Conservation (phyloP, 2,113 vertebrate genomes). For the Eurypyga helias region DNA sequence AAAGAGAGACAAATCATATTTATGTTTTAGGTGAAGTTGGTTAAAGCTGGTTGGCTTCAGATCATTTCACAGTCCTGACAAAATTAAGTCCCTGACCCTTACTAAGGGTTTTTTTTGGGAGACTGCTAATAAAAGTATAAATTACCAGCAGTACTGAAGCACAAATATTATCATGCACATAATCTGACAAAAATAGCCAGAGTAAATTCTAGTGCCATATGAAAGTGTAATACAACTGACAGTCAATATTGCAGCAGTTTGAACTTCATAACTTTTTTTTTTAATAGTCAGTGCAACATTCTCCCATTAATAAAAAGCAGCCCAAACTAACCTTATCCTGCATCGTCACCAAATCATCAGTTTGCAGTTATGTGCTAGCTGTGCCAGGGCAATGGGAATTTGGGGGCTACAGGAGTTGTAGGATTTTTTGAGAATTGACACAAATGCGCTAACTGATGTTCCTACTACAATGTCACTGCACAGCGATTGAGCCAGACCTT, state of each 20-base stretch:
- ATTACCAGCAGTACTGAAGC: neutral
- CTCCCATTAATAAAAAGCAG: neutral
- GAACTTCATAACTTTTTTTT: neutral
- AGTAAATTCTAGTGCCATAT: neutral
- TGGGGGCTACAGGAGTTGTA: neutral
- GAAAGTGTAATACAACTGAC: neutral
- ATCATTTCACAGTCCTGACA: neutral
- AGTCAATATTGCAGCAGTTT: neutral
- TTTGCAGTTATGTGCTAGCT: neutral
- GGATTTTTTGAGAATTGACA: neutral
- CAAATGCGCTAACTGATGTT: neutral
- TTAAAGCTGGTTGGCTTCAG: neutral
- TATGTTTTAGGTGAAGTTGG: neutral
- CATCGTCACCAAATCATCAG: neutral
- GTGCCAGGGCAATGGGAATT: neutral
- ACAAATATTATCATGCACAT: neutral
- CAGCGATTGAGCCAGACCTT: neutral
- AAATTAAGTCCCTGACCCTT: neutral
- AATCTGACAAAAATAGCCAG: neutral
- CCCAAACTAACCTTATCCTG: neutral
- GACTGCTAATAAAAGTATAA: neutral
- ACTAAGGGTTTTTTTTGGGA: neutral
- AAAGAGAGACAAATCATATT: neutral
- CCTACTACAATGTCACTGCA: neutral
- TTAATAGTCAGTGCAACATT: neutral